Evolutionary conservation across 2,888 invertebrate genomes (phyloP), one percentile per base, ranked within the genome.

Genomic region (Cerastoderma edule): DNA sequence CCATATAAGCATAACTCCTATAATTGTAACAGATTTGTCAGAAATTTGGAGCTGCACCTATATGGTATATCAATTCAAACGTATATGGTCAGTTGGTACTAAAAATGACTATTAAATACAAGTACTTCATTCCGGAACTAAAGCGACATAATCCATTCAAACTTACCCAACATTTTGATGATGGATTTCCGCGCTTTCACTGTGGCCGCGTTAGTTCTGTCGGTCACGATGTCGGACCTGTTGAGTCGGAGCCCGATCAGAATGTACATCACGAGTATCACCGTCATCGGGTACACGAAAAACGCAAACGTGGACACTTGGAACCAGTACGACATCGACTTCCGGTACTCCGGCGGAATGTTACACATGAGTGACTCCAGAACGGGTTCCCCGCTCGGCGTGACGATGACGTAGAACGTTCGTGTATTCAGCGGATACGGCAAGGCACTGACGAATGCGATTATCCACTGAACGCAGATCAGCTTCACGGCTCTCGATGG

Each of bases 301-400:
- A 97, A 97, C 83, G 96, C 93, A 77, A 96, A 94, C 83, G 95
- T 95, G 90, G 97, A 97, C 53, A 96, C 92, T 91, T 97, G 97
- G 89, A 96, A 95, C 13, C 97, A 93, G 0, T 85, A 87, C 48
- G 74, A 80, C 89, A 91, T 91, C 53, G 77, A 66, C 5, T 83
- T 78, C 67, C 86, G 73, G 81, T 85, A 87, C 53, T 85, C 67
- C 6, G 60, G 63, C 1, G 88, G 89, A 57, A 91, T 89, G 77
- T 89, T 91, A 77, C 91, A 91, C 66, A 89, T 83, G 28, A 89
- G 78, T 0, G 89, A 90, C 30, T 90, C 89, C 19, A 73, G 67
- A 46, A 90, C 48, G 6, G 88, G 83, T 64, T 85, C 70, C 13
- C 69, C 70, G 5, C 88, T 87, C 50, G 77, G 76, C 0, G 88